phyloP scores from a whole-genome alignment of 1,140 invertebrate genomes.

The Chironomus tepperi region DNA sequence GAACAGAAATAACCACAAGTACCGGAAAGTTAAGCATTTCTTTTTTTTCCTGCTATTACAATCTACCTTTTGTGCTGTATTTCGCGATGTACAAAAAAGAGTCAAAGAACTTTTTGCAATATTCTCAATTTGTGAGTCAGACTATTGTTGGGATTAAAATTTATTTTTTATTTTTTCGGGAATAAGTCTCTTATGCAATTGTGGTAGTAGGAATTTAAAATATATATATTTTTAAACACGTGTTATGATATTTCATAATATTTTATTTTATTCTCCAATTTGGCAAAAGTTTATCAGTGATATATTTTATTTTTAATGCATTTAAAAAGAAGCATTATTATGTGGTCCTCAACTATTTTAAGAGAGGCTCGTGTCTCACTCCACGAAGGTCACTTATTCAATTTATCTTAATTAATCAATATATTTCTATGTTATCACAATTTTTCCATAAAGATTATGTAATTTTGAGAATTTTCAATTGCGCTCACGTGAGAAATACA shows the following conservation, averaged over 20 bases:
- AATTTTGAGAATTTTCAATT: background rate
- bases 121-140: background rate
- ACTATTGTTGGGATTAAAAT: background rate
- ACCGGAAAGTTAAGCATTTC: background rate
- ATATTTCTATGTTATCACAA: too few species aligned
- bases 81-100: background rate
- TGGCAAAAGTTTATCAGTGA: too few species aligned
- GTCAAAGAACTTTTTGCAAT: slow-evolving; percentile 7
- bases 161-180: background rate
- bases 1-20: background rate
- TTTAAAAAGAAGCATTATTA: too few species aligned
- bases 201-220: background rate
- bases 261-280: too few species aligned
- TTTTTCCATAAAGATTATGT: background rate
- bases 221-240: too few species aligned
- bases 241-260: too few species aligned
- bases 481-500: background rate
- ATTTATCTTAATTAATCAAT: too few species aligned
- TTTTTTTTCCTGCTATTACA: background rate
- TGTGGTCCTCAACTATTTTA: too few species aligned
- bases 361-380: too few species aligned
- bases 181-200: background rate
- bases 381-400: too few species aligned
- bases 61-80: background rate
- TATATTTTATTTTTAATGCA: too few species aligned